Base-by-base conservation (phyloP, 2,888 invertebrate species). In the Mechanitis messenoides region DNA sequence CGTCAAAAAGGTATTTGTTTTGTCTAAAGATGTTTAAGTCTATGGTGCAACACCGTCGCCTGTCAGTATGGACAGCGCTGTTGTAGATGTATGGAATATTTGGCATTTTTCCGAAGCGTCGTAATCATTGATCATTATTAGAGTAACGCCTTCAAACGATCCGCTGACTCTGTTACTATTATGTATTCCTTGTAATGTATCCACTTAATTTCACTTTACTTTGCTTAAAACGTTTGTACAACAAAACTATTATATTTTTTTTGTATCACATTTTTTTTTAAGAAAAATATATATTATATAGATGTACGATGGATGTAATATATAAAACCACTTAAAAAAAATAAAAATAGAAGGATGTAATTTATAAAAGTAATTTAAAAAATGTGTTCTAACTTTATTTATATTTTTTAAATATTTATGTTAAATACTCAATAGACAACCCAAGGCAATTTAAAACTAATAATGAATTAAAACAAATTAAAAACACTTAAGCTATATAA, bases 81-180 rank as follows among this genome's bases (percentile, higher is more conserved):
- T 84, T 88, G 31, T 50, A 31, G 89, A 88, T 88, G 83, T 88
- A 87, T 88, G 84, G 86, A 86, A 87, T 87, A 86, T 87, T 87
- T 87, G 85, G 87, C 88, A 85, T 87, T 86, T 84, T 82, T 81
- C 79, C 76, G 74, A 69, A 75, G 70, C 68, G 70, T 56, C 68
- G 71, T 59, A 76, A 84, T 84, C 87, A 88, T 87, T 83, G 84
- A 87, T 87, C 87, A 87, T 85, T 87, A 86, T 83, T 86, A 85
- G 80, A 81, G 76, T 76, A 80, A 76, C 63, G 59, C 59, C 56
- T 61, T 59, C 55, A 58, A 58, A 9, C 58, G 50, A 57, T 60
- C 45, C 38, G 20, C 53, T 64, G 47, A 38, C 57, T 4, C 45
- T 38, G 53, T 59, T 53, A 57, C 33, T 33, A 38, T 58, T 33